Evolutionary conservation across 1,140 invertebrate genomes (phyloP).

Genomic region (Melanaphis sacchari): DNA sequence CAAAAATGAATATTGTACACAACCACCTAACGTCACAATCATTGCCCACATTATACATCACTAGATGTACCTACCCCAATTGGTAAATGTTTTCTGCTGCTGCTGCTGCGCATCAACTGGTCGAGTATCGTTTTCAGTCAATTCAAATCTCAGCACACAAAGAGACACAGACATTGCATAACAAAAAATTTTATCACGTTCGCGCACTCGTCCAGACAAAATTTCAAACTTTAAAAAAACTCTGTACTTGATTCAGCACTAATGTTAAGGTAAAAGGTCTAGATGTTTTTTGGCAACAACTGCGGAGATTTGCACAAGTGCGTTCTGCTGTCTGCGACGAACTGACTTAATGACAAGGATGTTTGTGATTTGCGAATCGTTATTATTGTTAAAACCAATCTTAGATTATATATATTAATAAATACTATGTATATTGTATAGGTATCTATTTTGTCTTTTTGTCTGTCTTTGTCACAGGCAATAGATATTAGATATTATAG

Average conservation of each 20-base stretch:
- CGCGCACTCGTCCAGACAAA: not conserved
- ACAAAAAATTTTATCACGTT: not conserved
- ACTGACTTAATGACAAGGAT: too few relatives aligned
- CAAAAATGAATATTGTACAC: not conserved
- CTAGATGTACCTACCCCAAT: slow-evolving; percentile 50
- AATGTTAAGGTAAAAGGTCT: not conserved
- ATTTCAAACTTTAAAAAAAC: not conserved
- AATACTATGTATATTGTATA: too few relatives aligned
- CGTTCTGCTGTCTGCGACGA: too few relatives aligned
- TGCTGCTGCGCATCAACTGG: slow-evolving; percentile 12
- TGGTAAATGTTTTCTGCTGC: slow-evolving; percentile 26
- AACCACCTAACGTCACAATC: not conserved
- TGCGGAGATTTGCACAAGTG: too few relatives aligned
- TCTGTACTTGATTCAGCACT: not conserved
- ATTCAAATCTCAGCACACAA: slow-evolving; percentile 59
- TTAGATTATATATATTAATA: too few relatives aligned
- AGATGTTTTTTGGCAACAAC: not conserved
- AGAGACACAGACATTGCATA: slow-evolving; percentile 59
- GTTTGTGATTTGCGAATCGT: not conserved
- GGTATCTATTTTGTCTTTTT: not conserved
- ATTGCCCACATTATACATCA: rapidly evolving
- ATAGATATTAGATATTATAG: too few relatives aligned
- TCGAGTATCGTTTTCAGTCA: slow-evolving; percentile 22
- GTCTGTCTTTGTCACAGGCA: not conserved
- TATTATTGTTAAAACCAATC: not conserved